Base-by-base conservation (phyloP, 2,113 vertebrate genomes). In the Paratilapia polleni region DNA sequence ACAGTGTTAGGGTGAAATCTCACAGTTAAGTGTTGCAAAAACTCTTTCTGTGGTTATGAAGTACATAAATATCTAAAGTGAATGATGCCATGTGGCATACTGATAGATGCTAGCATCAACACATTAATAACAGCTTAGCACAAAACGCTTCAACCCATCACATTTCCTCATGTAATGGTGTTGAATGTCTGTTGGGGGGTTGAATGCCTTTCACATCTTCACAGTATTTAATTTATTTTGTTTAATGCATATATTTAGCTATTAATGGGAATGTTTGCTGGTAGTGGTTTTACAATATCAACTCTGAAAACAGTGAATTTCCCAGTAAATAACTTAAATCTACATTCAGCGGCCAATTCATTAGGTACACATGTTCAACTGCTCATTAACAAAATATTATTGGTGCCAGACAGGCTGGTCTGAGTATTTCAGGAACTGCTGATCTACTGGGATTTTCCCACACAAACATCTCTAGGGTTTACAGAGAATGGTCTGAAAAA, bases 41-140 rank as follows among this genome's bases (percentile, higher is more conserved):
- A 54, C 19, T 54, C 4, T 7, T 56, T n/a, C 10, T 56, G 52
- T 56, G n/a, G 49, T 15, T 54, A 20, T 54, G 19, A 54, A 8
- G 19, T 10, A 20, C 24, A 73, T 1, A 0, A 52, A 73, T 52
- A 26, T 31, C 10, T 54, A 0, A 54, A 73, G 11, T 54, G 11
- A 73, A 73, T 19, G 41, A 68, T 49, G 41, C 41, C 41, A 19
- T 49, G 64, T 49, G 64, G 64, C 49, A n/a, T 68, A 19, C 41
- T 68, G 22, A 68, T 49, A 0, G 64, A 41, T 68, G 64, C 9
- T 28, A 28, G 64, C 19, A 15, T 68, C 64, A 68, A 28, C 43
- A 68, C 26, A 41, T 11, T 11, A 41, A 41, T 41, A 10, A 41
- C 38, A 41, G 36, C 2, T 17, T 17, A 7, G 47, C 47, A 49